Evolutionary conservation across 2,113 vertebrate species (phyloP).

Genomic region (Xiphorhynchus elegans): DNA sequence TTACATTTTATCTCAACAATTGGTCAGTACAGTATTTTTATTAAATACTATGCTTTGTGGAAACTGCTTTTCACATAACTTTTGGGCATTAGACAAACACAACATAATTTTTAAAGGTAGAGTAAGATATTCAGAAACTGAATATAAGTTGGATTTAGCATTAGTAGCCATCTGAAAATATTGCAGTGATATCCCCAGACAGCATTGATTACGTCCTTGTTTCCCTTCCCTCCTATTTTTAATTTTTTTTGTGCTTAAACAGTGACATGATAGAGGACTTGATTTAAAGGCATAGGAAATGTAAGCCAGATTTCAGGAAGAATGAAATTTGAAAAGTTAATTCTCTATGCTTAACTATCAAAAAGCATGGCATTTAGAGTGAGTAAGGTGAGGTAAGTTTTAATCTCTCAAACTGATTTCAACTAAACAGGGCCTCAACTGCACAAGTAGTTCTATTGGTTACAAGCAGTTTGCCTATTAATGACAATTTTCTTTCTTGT

Average conservation of each 20-base stretch:
- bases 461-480: not conserved
- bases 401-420: not conserved
- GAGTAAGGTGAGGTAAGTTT: not conserved
- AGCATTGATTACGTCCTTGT: not conserved
- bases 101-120: not conserved
- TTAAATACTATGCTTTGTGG: not conserved
- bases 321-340: not conserved
- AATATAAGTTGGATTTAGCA: not conserved
- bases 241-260: not conserved
- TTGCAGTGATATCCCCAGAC: not conserved
- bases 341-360: not conserved
- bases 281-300: not conserved
- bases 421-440: not conserved
- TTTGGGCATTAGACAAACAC: not conserved
- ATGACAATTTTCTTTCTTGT: not conserved
- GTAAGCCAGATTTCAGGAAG: not conserved
- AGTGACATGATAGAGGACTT: not conserved
- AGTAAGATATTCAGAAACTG: not conserved
- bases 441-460: not conserved
- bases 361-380: not conserved
- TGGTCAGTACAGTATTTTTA: not conserved
- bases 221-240: not conserved
- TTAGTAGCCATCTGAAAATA: not conserved
- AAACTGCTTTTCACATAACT: not conserved
- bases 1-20: not conserved